These are phyloP conservation scores for Bellardia bayeri DNA, from an alignment of 2,888 invertebrate species.

Conservation along the genomic window DNA sequence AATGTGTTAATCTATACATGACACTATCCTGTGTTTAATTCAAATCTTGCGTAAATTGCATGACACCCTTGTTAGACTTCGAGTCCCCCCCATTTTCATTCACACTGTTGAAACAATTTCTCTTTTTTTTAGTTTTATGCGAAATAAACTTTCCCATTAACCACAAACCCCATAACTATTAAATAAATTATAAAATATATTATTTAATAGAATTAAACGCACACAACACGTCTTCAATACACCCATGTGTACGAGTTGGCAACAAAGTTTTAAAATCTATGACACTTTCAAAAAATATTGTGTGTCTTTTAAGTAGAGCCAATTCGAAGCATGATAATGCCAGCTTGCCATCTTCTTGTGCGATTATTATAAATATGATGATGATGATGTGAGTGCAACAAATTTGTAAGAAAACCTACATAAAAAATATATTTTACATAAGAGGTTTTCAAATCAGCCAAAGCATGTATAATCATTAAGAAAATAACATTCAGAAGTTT, in stretches of 20 bases:
- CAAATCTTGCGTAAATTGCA: too few relatives aligned
- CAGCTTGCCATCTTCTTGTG: conserved; percentile 11
- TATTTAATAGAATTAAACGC: conserved; percentile 59
- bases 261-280: conserved; percentile 63
- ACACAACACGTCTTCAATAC: conserved; percentile 29
- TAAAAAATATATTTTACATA: conserved; percentile 43
- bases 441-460: not conserved
- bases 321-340: conserved; percentile 8
- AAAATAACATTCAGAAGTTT: conserved; percentile 27
- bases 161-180: conserved; percentile 64
- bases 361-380: not conserved
- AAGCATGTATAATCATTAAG: conserved; percentile 14
- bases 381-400: conserved; percentile 2
- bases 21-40: too few relatives aligned
- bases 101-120: not conserved
- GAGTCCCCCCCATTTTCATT: not conserved
- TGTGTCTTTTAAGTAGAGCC: conserved; percentile 22
- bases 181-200: conserved; percentile 61
- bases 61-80: not conserved
- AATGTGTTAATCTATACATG: too few relatives aligned
- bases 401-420: conserved; percentile 41
- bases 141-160: conserved; percentile 41
- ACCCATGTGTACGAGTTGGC: not conserved
- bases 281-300: conserved; percentile 47
- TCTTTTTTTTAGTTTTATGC: not conserved